Evolutionary conservation across 1,140 invertebrate species (phyloP).

Genomic region (Drosophila ironensis): DNA sequence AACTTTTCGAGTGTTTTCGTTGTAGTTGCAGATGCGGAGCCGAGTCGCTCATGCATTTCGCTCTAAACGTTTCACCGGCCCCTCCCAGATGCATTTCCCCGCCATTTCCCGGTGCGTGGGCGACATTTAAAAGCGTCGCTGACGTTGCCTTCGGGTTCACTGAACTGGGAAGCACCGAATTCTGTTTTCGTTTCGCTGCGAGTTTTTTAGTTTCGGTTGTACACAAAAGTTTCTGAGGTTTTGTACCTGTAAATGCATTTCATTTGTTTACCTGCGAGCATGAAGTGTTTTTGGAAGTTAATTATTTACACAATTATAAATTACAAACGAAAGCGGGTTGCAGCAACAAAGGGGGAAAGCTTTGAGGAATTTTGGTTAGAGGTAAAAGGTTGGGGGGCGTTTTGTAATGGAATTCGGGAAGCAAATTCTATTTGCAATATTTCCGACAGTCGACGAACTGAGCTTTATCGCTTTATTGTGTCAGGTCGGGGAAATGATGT

Average conservation of each 20-base stretch:
- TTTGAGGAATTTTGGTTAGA: not conserved
- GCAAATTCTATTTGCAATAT: no score
- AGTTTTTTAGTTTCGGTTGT: slow-evolving; percentile 16
- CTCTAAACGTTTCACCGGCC: not conserved
- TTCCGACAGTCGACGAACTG: slow-evolving; percentile 15
- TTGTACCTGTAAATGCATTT: slow-evolving; percentile 13
- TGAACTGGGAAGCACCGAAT: slow-evolving; percentile 54
- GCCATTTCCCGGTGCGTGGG: no score
- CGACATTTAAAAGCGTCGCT: slow-evolving; percentile 43
- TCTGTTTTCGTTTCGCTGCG: slow-evolving; percentile 52
- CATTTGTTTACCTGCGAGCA: slow-evolving; percentile 14
- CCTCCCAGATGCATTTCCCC: no score
- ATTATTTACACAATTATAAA: slow-evolving; percentile 44
- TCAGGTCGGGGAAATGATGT: slow-evolving; percentile 22
- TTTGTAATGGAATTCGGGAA: no score
- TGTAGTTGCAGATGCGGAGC: slow-evolving; percentile 29
- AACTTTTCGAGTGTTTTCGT: slow-evolving; percentile 23
- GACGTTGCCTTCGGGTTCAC: slow-evolving; percentile 56
- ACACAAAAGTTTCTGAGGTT: slow-evolving; percentile 29
- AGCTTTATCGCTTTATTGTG: not conserved
- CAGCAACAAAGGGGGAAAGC: not conserved
- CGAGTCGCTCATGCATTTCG: slow-evolving; percentile 61
- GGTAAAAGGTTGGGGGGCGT: not conserved
- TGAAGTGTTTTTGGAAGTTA: slow-evolving; percentile 9
- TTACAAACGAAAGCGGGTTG: slow-evolving; percentile 11